These are phyloP conservation scores for Macrosiphum euphorbiae DNA, from an alignment of 2,888 invertebrate genomes.

Conservation along the genomic window DNA sequence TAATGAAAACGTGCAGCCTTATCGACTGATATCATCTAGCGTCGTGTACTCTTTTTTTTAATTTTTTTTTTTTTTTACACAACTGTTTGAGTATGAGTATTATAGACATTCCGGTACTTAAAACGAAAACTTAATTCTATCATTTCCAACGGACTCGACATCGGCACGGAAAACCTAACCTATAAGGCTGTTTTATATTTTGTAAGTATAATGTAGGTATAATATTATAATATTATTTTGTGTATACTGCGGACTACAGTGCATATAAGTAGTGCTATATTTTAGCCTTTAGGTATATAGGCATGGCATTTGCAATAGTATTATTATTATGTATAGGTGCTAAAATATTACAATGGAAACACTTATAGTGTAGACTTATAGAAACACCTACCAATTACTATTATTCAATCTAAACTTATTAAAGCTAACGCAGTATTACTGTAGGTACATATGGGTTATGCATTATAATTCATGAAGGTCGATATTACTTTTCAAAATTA, in stretches of 20 bases:
- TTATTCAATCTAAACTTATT: neutral
- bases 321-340: neutral
- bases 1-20: slow-evolving; percentile 62
- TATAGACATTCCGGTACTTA: slow-evolving; percentile 33
- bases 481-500: neutral
- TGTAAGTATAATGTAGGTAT: neutral
- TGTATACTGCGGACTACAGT: neutral
- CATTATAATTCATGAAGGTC: neutral
- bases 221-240: neutral
- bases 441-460: neutral
- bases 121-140: slow-evolving; percentile 40
- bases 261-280: neutral
- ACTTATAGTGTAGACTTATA: neutral
- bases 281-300: neutral
- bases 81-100: slow-evolving; percentile 26
- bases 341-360: neutral
- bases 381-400: neutral
- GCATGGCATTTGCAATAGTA: neutral
- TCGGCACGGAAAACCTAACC: neutral
- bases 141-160: neutral
- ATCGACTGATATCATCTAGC: slow-evolving; percentile 60
- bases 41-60: slow-evolving; percentile 54
- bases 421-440: neutral
- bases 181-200: neutral
- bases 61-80: slow-evolving; percentile 29